phyloP scores from a whole-genome alignment of 2,888 invertebrate genomes.

The Tanytarsus gracilentus region DNA sequence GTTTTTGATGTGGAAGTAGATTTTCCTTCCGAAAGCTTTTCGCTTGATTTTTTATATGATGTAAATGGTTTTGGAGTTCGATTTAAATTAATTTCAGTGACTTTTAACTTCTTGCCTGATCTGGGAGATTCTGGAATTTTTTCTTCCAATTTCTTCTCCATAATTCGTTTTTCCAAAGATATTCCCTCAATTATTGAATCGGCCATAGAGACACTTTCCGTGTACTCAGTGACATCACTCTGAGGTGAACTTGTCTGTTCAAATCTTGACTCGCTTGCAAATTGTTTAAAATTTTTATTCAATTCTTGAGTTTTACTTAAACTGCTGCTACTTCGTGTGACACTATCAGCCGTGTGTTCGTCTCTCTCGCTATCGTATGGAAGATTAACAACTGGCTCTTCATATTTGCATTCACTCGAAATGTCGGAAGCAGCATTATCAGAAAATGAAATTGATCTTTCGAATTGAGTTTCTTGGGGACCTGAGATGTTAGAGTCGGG shows the following conservation, averaged over 20 bases:
- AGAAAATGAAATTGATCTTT: conserved; percentile 28
- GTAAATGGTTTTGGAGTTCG: conserved; percentile 28
- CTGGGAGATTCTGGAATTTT: conserved; percentile 15
- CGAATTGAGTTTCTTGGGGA: conserved; percentile 13
- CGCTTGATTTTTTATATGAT: conserved; percentile 29
- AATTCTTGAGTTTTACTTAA: conserved; percentile 25
- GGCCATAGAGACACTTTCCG: conserved; percentile 35
- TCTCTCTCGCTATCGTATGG: conserved; percentile 27
- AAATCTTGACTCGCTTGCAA: conserved; percentile 1
- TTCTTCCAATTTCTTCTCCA: conserved; percentile 22
- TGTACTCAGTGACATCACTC: conserved; percentile 35
- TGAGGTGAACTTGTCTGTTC: conserved; percentile 33
- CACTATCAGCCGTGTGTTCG: conserved; percentile 7
- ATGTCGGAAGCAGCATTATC: conserved; percentile 29
- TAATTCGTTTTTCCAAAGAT: conserved; percentile 26
- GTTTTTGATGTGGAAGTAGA: conserved; percentile 15
- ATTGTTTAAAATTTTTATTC: conserved; percentile 17
- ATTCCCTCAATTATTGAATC: conserved; percentile 36
- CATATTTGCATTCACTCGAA: conserved; percentile 28
- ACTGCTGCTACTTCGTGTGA: conserved; percentile 9
- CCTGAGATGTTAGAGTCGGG: conserved; percentile 15
- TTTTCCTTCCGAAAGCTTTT: conserved; percentile 29
- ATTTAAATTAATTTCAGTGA: conserved; percentile 18
- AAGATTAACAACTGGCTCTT: conserved; percentile 15
- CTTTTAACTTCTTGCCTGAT: conserved; percentile 9